These are phyloP conservation scores for Drosophila sucinea DNA, from an alignment of 1,140 invertebrate genomes.

Conservation along the genomic window DNA sequence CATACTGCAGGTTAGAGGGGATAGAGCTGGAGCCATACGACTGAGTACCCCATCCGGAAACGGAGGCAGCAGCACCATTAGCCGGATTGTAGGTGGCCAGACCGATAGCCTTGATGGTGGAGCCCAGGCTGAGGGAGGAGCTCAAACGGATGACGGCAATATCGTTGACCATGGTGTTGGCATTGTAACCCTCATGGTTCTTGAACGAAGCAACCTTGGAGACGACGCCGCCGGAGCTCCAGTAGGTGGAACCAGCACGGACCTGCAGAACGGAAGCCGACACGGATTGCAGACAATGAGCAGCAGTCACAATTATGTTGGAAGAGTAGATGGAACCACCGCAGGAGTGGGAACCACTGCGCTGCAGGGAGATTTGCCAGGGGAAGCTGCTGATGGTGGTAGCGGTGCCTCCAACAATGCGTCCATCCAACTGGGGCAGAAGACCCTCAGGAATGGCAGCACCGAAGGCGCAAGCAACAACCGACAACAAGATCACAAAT, in stretches of 20 bases:
- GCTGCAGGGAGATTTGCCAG: slow-evolving; percentile 1
- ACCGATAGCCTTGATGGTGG: not conserved
- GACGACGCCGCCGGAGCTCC: not conserved
- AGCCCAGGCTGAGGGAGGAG: not conserved
- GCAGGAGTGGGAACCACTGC: not conserved
- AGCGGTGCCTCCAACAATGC: slow-evolving; percentile 1
- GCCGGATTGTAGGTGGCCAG: not conserved
- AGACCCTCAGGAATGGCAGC: slow-evolving; percentile 1
- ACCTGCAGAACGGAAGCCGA: not conserved
- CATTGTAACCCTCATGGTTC: slow-evolving; percentile 6
- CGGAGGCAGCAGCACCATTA: slow-evolving; percentile 1
- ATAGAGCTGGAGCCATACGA: not conserved
- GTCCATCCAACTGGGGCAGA: not conserved
- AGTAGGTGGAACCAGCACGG: slow-evolving; percentile 2
- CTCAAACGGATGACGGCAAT: slow-evolving; percentile 7
- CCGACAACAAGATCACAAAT: slow-evolving; percentile 2
- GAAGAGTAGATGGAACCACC: slow-evolving; percentile 5
- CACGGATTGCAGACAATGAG: slow-evolving; percentile 1
- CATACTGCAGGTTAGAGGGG: not conserved
- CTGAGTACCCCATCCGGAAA: not conserved
- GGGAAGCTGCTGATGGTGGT: slow-evolving; percentile 3
- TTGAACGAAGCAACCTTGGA: not conserved
- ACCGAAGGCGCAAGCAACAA: not conserved
- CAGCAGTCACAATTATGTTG: not conserved
- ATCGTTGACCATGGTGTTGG: slow-evolving; percentile 7